Percentiles rank a stretch among this genome's conserved stretches.
Conservation (phyloP, 2,113 vertebrate species). For the Poeciliopsis occidentalis region DNA sequence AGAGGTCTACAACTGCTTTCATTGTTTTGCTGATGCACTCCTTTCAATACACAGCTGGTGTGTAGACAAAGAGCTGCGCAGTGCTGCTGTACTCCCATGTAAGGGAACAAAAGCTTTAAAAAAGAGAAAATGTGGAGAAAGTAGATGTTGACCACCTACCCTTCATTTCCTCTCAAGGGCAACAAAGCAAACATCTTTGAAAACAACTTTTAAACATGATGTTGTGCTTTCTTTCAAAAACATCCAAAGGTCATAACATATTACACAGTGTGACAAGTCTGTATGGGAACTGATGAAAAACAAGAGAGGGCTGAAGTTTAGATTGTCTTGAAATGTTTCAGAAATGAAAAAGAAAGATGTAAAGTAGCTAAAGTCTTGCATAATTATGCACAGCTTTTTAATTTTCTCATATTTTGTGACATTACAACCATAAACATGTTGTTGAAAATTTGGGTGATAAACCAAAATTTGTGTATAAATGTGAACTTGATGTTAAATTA, state of each 20-base stretch:
- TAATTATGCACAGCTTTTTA: too few relatives aligned
- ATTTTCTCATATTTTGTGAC: background rate
- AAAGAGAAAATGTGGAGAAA: background rate
- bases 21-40: constrained; percentile 5
- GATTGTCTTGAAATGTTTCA: background rate
- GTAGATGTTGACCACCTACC: constrained; percentile 3
- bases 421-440: background rate
- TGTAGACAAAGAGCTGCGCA: constrained; percentile 4
- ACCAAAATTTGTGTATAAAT: background rate
- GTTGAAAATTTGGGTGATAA: background rate
- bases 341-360: background rate
- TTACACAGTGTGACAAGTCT: background rate
- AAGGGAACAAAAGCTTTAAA: constrained; percentile 5
- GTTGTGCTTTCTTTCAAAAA: constrained; percentile 24
- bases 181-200: constrained; percentile 30
- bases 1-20: constrained; percentile 15
- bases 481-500: background rate
- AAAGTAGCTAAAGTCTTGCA: background rate
- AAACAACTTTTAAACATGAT: constrained; percentile 22
- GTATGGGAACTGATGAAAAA: background rate
- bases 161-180: constrained; percentile 55
- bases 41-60: constrained; percentile 4
- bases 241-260: constrained; percentile 4
- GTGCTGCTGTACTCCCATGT: background rate
- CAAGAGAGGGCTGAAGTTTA: background rate